Evolutionary conservation across 2,113 vertebrate species (phyloP).

Genomic region (Paraplagusia blochii): DNA sequence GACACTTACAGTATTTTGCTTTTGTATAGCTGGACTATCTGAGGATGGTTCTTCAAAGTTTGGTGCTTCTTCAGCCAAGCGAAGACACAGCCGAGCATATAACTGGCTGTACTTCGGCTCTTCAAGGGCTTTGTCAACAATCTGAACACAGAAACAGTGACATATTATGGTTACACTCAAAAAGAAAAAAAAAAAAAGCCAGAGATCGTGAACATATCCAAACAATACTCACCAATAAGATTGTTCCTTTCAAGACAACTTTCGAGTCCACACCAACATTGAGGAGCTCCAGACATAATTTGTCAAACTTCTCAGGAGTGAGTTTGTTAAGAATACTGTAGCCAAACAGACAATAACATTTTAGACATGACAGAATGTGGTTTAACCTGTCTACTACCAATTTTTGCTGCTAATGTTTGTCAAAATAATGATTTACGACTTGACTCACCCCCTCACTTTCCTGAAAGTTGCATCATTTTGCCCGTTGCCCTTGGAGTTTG

Average conservation of each 20-base stretch:
- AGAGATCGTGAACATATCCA: not conserved
- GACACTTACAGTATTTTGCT: constrained; percentile 93
- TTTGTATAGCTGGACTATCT: constrained; percentile 91
- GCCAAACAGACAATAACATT: not conserved
- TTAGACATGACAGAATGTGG: not conserved
- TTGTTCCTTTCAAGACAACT: constrained; percentile 98
- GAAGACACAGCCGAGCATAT: constrained; percentile 99
- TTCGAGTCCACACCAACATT: constrained; percentile 99
- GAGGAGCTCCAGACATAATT: constrained; percentile 99
- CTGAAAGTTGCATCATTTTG: constrained; percentile 98
- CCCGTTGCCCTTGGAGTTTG: constrained; percentile 94
- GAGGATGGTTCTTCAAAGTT: constrained; percentile 96
- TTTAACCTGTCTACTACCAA: not conserved
- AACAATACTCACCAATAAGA: constrained; percentile 89
- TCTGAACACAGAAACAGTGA: constrained; percentile 67
- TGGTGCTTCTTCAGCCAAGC: constrained; percentile 98
- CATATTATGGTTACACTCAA: not conserved
- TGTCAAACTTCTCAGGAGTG: constrained; percentile 99
- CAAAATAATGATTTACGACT: not conserved
- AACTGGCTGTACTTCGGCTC: constrained; percentile 99
- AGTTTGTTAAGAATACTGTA: constrained; percentile 98
- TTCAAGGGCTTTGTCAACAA: constrained; percentile 99
- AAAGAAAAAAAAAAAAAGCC: no score
- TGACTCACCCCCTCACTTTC: constrained; percentile 97
- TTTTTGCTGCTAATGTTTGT: not conserved